Conservation (phyloP, 2,888 invertebrate species). For the Vesta saturnalis region DNA sequence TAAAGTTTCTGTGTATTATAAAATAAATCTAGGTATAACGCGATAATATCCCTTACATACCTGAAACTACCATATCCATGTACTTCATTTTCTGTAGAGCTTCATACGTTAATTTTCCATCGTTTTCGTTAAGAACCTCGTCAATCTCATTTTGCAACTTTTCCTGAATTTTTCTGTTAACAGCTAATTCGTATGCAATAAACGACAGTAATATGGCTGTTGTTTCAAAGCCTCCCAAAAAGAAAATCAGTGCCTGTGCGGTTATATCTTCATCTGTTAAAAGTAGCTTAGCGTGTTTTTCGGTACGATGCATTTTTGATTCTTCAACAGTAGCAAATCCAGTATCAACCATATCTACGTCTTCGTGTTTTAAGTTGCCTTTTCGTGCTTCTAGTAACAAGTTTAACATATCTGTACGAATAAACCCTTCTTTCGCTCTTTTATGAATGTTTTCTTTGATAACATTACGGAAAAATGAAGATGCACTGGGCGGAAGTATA, state of each 20-base stretch:
- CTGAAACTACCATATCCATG: too few relatives aligned
- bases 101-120: slow-evolving; percentile 62
- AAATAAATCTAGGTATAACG: too few relatives aligned
- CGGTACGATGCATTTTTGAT: neutral
- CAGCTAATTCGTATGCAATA: slow-evolving; percentile 67
- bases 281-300: neutral
- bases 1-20: slow-evolving; percentile 58
- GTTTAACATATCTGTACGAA: slow-evolving; percentile 58
- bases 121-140: slow-evolving; percentile 46
- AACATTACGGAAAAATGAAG: slow-evolving; percentile 4
- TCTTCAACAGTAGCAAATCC: neutral
- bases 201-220: slow-evolving; percentile 64
- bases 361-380: slow-evolving; percentile 32
- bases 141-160: slow-evolving; percentile 67
- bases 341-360: neutral
- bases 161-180: slow-evolving; percentile 68
- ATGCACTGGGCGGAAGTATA: neutral
- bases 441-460: neutral
- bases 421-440: slow-evolving; percentile 3
- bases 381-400: slow-evolving; percentile 54
- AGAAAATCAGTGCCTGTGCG: slow-evolving; percentile 67
- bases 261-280: slow-evolving; percentile 64
- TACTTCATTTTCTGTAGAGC: too few relatives aligned
- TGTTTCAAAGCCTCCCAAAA: slow-evolving; percentile 66
- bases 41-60: too few relatives aligned